A percentile compares a stretch with the other conserved stretches of the same genome.
These are phyloP conservation scores for Crotalus helleri DNA, from an alignment of 2,113 vertebrate genomes.

Conservation along the genomic window DNA sequence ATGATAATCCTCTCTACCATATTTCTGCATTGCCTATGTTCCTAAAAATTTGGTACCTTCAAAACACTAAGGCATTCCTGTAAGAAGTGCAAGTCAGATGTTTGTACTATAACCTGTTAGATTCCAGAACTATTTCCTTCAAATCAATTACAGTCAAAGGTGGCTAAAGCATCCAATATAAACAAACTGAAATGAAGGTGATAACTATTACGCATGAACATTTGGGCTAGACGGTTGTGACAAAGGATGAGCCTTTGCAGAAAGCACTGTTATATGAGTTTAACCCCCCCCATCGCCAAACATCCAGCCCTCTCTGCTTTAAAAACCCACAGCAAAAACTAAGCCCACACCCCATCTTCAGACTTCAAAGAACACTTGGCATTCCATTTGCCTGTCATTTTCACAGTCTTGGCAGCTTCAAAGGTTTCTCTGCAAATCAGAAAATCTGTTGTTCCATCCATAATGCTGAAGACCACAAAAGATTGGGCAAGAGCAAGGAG, in stretches of 20 bases:
- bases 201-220: neutral
- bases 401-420: neutral
- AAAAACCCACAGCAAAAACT: neutral
- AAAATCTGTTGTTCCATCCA: neutral
- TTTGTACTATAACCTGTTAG: neutral
- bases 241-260: neutral
- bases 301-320: neutral
- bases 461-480: conserved; percentile 1
- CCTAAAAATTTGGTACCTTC: neutral
- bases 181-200: neutral
- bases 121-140: neutral
- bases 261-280: neutral
- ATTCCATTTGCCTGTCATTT: neutral
- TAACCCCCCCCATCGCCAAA: neutral
- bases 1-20: neutral
- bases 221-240: neutral
- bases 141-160: neutral
- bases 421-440: neutral
- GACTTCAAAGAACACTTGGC: neutral
- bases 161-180: neutral
- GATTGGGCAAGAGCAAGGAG: neutral
- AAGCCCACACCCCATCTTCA: neutral
- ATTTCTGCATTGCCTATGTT: neutral
- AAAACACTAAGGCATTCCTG: neutral
- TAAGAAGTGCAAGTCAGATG: neutral